Conservation (phyloP, 2,113 vertebrate species). For the Urocolius indicus region DNA sequence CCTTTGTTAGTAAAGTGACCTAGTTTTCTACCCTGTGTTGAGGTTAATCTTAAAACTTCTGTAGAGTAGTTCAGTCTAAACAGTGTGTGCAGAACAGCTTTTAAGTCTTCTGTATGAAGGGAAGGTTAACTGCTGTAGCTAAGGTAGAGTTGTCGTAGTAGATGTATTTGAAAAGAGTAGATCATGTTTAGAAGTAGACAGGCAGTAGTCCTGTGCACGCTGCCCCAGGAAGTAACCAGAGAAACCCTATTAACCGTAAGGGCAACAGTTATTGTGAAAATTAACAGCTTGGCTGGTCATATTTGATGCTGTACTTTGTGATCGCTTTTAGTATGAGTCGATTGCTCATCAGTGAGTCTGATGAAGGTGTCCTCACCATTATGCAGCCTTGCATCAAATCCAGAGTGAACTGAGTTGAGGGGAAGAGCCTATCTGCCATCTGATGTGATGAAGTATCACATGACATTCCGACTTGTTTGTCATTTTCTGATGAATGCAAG, state of each 20-base stretch:
- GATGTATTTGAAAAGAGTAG: neutral
- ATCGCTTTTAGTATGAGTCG: neutral
- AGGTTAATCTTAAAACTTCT: neutral
- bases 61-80: neutral
- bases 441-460: neutral
- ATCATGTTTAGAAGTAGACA: neutral
- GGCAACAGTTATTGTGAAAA: neutral
- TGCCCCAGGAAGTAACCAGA: neutral
- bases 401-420: neutral
- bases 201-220: neutral
- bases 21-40: neutral
- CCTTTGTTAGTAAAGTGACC: neutral
- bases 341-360: fast-evolving
- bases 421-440: too few species aligned
- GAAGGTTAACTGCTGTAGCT: neutral
- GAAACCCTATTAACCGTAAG: neutral
- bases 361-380: neutral
- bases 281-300: too few species aligned
- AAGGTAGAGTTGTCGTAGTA: neutral
- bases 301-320: neutral
- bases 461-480: neutral
- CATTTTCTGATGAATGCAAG: neutral
- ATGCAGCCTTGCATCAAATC: neutral
- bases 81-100: neutral
- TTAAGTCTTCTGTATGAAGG: neutral